phyloP scores from a whole-genome alignment of 2,888 invertebrate genomes.

The Acrobasis suavella region DNA sequence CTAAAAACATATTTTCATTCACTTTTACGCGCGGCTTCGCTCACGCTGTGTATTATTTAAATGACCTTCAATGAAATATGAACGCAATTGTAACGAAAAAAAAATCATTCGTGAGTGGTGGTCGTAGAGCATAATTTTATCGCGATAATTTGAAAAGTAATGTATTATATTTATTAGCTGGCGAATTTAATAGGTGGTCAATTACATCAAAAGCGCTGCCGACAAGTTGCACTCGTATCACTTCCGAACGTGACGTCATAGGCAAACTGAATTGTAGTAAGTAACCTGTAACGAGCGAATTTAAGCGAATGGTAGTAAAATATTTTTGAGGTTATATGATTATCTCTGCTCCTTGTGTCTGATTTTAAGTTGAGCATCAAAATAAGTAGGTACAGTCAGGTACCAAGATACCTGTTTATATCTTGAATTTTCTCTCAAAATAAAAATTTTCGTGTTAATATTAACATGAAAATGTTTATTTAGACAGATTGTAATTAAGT shows the following conservation, averaged over 20 bases:
- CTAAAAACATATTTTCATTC: constrained; percentile 14
- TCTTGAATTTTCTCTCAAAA: too few species aligned
- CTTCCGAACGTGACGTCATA: not conserved
- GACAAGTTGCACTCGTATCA: not conserved
- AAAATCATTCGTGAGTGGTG: constrained; percentile 1
- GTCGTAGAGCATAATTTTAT: constrained; percentile 11
- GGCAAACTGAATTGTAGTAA: not conserved
- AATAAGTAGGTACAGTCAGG: too few species aligned
- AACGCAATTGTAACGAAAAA: not conserved
- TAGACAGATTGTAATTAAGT: too few species aligned
- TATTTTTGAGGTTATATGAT: too few species aligned
- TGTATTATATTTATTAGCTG: constrained; percentile 2
- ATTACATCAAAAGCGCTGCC: constrained; percentile 11
- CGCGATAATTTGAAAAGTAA: constrained; percentile 1
- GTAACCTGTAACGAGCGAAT: not conserved
- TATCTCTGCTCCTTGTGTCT: too few species aligned
- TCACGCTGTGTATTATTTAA: too few species aligned
- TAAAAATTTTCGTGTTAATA: too few species aligned
- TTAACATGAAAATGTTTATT: too few species aligned
- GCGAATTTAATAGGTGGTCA: constrained; percentile 4
- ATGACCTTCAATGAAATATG: constrained; percentile 5
- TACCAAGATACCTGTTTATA: too few species aligned
- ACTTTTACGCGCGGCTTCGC: too few species aligned
- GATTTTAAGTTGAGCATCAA: too few species aligned
- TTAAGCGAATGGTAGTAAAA: too few species aligned